Evolutionary conservation across 2,888 invertebrate genomes (phyloP).

Genomic region (Nineta flava): DNA sequence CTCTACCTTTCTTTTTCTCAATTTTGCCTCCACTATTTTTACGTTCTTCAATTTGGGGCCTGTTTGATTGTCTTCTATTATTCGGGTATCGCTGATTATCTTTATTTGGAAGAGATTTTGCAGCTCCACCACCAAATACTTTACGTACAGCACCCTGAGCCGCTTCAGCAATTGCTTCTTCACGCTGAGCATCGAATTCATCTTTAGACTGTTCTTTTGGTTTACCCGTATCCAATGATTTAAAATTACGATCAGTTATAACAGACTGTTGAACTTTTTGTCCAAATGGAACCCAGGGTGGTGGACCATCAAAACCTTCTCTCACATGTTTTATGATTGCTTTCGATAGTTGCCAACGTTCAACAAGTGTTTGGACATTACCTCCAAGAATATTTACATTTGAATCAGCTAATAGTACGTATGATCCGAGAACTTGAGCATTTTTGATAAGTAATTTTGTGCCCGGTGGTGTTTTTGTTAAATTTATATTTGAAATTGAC

Average conservation of each 20-base stretch:
- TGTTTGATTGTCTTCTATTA: conserved; percentile 6
- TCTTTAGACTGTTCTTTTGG: conserved; percentile 51
- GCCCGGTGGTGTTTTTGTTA: conserved; percentile 72
- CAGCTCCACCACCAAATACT: conserved; percentile 33
- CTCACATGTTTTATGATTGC: conserved; percentile 15
- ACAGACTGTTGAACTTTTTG: conserved; percentile 45
- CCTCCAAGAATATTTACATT: conserved; percentile 69
- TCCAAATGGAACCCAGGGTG: conserved; percentile 86
- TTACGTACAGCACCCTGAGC: conserved; percentile 43
- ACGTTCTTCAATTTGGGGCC: conserved; percentile 5
- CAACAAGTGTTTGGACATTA: conserved; percentile 61
- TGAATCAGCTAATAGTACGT: conserved; percentile 50
- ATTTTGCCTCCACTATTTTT: conserved; percentile 5
- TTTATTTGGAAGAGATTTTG: conserved; percentile 23
- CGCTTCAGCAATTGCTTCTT: conserved; percentile 80
- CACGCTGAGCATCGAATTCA: conserved; percentile 79
- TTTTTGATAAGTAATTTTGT: conserved; percentile 57
- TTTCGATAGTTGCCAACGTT: conserved; percentile 69
- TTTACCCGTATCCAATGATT: conserved; percentile 45
- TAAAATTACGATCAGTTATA: conserved; percentile 48
- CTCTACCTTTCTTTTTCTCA: conserved; percentile 4
- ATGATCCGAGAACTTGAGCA: conserved; percentile 42
- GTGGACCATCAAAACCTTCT: conserved; percentile 62
- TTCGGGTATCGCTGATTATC: conserved; percentile 1
- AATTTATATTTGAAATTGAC: conserved; percentile 48